phyloP scores from a whole-genome alignment of 2,888 invertebrate species.

The Mimachlamys varia region DNA sequence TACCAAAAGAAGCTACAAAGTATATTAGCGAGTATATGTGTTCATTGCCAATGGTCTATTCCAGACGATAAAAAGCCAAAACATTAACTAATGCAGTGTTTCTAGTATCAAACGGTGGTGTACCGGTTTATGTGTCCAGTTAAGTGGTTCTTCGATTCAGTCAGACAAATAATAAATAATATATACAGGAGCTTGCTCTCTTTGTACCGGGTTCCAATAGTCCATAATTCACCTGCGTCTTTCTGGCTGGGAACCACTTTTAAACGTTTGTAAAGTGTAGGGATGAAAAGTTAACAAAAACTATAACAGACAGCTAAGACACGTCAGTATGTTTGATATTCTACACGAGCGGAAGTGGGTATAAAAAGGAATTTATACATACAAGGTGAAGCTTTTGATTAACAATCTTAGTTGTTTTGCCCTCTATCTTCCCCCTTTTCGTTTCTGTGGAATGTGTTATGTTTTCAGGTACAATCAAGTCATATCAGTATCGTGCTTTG shows the following conservation, averaged over 20 bases:
- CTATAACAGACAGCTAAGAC: not conserved
- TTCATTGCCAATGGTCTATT: too few species aligned
- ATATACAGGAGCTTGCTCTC: not conserved
- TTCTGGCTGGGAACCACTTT: not conserved
- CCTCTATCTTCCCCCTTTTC: not conserved
- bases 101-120: too few species aligned
- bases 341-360: not conserved
- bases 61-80: too few species aligned
- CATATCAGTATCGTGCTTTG: not conserved
- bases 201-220: not conserved
- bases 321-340: not conserved
- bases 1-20: too few species aligned
- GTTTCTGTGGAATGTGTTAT: not conserved
- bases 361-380: not conserved
- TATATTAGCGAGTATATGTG: too few species aligned
- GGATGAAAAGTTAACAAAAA: not conserved
- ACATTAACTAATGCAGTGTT: too few species aligned
- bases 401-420: not conserved
- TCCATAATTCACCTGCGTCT: not conserved
- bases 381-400: not conserved
- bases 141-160: not conserved
- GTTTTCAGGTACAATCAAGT: not conserved
- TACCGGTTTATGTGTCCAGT: not conserved
- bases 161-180: not conserved
- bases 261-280: not conserved